These are phyloP conservation scores for Hippopotamyrus pictus DNA, from an alignment of 2,797 vertebrate genomes.

Conservation along the genomic window DNA sequence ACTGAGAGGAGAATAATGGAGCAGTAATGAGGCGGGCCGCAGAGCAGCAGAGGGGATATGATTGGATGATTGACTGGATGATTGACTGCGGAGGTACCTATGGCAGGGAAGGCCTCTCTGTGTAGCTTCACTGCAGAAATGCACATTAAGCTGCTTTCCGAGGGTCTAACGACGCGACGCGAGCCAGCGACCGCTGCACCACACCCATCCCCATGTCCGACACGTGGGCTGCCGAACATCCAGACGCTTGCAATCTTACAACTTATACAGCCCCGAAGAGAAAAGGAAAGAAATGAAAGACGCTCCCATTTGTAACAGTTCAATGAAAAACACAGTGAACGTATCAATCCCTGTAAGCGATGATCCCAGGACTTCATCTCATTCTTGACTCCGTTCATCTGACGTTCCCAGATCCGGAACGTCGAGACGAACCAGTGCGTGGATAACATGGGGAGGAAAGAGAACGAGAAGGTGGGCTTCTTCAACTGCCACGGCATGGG, in stretches of 20 bases:
- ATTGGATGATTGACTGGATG: neutral
- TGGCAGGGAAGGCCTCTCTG: neutral
- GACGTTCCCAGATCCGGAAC: constrained; percentile 79
- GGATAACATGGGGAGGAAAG: constrained; percentile 98
- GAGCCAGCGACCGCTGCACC: neutral
- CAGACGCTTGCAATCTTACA: neutral
- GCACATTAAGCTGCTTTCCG: neutral
- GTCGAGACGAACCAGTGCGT: constrained; percentile 97
- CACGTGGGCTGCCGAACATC: neutral
- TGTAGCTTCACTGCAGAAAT: neutral
- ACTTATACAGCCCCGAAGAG: neutral
- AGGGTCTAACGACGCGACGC: neutral
- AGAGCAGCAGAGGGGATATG: neutral
- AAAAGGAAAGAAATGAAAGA: neutral
- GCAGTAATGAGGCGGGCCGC: neutral
- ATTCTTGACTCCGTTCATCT: neutral
- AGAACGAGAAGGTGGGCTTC: constrained; percentile 97
- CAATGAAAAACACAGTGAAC: neutral
- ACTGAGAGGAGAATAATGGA: neutral
- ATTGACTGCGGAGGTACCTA: neutral
- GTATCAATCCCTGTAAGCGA: neutral
- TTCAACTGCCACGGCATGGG: constrained; percentile 99
- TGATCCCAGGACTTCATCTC: neutral
- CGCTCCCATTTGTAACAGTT: neutral
- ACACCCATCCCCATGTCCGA: neutral